phyloP scores from a whole-genome alignment of 1,140 invertebrate genomes.

The Chrysoperla carnea region DNA sequence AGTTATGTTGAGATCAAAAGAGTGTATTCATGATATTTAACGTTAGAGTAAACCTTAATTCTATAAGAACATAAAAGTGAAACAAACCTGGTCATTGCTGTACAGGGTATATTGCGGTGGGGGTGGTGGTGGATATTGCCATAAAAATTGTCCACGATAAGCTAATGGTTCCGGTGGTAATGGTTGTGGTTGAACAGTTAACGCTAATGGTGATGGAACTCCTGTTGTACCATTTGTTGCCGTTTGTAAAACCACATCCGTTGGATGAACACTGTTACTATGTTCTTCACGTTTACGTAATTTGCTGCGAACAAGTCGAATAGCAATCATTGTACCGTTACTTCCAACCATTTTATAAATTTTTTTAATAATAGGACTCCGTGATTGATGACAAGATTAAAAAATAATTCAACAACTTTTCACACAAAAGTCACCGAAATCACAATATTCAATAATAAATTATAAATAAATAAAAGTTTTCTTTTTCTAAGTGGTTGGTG shows the following conservation, averaged over 20 bases:
- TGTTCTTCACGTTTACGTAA: slow-evolving; percentile 65
- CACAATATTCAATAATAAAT: too few species aligned
- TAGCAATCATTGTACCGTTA: slow-evolving; percentile 65
- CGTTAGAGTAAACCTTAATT: too few species aligned
- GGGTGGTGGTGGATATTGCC: slow-evolving; percentile 61
- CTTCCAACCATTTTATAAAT: slow-evolving; percentile 46
- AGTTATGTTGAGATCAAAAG: too few species aligned
- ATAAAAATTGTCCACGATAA: slow-evolving; percentile 42
- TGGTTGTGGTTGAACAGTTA: slow-evolving; percentile 12
- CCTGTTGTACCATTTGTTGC: slow-evolving; percentile 21
- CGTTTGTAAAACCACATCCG: slow-evolving; percentile 41
- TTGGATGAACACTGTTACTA: slow-evolving; percentile 41
- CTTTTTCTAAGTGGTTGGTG: too few species aligned
- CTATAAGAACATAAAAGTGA: not conserved
- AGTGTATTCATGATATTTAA: too few species aligned
- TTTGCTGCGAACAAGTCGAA: slow-evolving; percentile 75
- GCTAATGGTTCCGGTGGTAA: slow-evolving; percentile 11
- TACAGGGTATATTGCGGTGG: slow-evolving; percentile 54
- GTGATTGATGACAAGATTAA: slow-evolving; percentile 5
- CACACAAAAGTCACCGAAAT: too few species aligned
- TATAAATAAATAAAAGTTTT: too few species aligned
- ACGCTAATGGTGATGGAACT: slow-evolving; percentile 10
- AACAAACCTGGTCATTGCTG: slow-evolving; percentile 57
- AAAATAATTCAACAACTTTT: too few species aligned
- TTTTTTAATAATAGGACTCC: slow-evolving; percentile 19